phyloP scores from a whole-genome alignment of 2,797 vertebrate species.

The Typhlichthys eigenmanni region DNA sequence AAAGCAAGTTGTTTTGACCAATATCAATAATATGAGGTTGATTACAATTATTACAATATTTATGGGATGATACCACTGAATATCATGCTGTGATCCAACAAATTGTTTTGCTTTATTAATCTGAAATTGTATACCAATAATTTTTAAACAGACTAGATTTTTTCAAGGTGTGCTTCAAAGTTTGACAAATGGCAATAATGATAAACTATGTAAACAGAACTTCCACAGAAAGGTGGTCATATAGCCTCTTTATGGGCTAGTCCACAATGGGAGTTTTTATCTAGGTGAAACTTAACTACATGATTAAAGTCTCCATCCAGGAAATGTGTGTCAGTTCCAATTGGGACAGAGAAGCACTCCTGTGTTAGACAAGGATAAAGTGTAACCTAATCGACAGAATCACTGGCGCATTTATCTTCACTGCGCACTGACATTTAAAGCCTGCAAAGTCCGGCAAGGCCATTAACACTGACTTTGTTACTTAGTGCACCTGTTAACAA shows the following conservation, averaged over 20 bases:
- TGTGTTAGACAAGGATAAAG: conserved; percentile 49
- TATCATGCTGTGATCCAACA: not conserved
- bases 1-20: too few species aligned
- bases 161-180: conserved; percentile 18
- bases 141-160: not conserved
- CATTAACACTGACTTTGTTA: conserved; percentile 56
- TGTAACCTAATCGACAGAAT: conserved; percentile 57
- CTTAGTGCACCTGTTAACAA: conserved; percentile 49
- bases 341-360: conserved; percentile 32
- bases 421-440: conserved; percentile 45
- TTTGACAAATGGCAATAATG: conserved; percentile 27
- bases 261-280: conserved; percentile 30
- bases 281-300: conserved; percentile 30
- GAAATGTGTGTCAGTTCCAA: conserved; percentile 14
- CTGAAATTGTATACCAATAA: not conserved
- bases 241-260: conserved; percentile 19
- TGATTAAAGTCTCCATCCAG: conserved; percentile 36
- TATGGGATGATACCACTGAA: too few species aligned
- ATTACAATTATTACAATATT: too few species aligned
- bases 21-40: too few species aligned
- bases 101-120: not conserved
- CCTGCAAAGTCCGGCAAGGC: conserved; percentile 28
- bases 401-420: conserved; percentile 47
- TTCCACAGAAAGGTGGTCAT: conserved; percentile 23
- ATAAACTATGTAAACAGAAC: conserved; percentile 23